Base-by-base conservation (phyloP, 2,113 vertebrate species). In the Prunella himalayana region DNA sequence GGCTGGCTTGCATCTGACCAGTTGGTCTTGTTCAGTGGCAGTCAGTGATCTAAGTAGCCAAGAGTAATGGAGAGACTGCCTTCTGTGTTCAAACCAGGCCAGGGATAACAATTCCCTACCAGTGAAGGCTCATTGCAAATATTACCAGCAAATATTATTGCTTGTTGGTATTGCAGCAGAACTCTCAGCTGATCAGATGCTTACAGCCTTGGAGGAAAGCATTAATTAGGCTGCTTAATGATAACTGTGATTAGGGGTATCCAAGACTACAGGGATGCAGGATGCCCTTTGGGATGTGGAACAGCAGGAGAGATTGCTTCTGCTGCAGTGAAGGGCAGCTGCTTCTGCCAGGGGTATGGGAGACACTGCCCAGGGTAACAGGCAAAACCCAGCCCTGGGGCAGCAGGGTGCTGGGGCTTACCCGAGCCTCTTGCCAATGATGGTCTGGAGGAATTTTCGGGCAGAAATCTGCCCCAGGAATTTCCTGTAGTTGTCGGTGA, bases 401-500 rank as follows among this genome's bases (percentile, higher is more conserved):
- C 28, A 89, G 71, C 75, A 61, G 33, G 53, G 7, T 2, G 8
- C 68, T 11, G 37, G 57, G 14, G 82, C 98, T 97, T 97, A 99
- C 99, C 98, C 97, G 1, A 99, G 97, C 65, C 98, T 97, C 96
- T 99, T 99, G 77, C 98, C 99, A 98, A 99, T 98, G 92, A 99
- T 98, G 66, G 98, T 98, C 97, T 99, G 99, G 15, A 99, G 97
- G 86, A 99, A 98, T 90, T 99, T 99, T 76, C 99, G 98, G 83
- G 99, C 99, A 1, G 98, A 99, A 86, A 99, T 98, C 91, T 99
- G 99, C 45, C 98, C 98, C 94, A 99, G 97, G 87, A 99, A 98
- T 81, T 99, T 99, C 83, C 99, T 98, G 97, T 99, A 99, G 94
- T 98, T 98, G 96, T 99, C 99, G 1, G 98, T 99, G 92, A 99